These are phyloP conservation scores for Sebastes minor DNA, from an alignment of 2,797 vertebrate species.

Conservation along the genomic window DNA sequence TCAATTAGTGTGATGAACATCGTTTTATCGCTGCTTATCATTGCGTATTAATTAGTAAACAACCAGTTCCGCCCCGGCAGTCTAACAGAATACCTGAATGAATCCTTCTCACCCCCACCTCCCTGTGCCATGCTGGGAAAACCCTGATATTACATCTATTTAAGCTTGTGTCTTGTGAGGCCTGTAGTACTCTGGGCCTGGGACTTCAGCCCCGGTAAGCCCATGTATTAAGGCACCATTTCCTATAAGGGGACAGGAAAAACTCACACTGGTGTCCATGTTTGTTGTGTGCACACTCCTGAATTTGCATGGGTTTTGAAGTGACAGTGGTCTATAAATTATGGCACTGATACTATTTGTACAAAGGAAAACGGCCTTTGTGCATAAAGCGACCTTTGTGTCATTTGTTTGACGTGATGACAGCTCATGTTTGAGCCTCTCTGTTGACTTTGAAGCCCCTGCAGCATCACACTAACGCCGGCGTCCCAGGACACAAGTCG, in stretches of 20 bases:
- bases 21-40: too few relatives aligned
- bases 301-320: neutral
- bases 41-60: too few relatives aligned
- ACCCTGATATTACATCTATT: too few relatives aligned
- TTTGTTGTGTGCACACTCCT: neutral
- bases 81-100: too few relatives aligned
- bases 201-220: too few relatives aligned
- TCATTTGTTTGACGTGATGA: constrained; percentile 19
- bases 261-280: neutral
- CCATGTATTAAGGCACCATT: too few relatives aligned
- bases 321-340: neutral
- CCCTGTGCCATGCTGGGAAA: too few relatives aligned
- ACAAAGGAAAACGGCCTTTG: neutral
- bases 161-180: too few relatives aligned
- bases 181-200: too few relatives aligned
- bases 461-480: neutral
- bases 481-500: neutral
- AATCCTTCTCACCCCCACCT: too few relatives aligned
- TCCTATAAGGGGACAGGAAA: neutral
- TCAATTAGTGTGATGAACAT: too few relatives aligned
- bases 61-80: too few relatives aligned
- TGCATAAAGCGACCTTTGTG: constrained; percentile 28
- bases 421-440: neutral
- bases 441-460: constrained; percentile 13
- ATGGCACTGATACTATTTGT: neutral